These are phyloP conservation scores for Myodes glareolus DNA, from an alignment of 2,113 vertebrate genomes.

Conservation along the genomic window DNA sequence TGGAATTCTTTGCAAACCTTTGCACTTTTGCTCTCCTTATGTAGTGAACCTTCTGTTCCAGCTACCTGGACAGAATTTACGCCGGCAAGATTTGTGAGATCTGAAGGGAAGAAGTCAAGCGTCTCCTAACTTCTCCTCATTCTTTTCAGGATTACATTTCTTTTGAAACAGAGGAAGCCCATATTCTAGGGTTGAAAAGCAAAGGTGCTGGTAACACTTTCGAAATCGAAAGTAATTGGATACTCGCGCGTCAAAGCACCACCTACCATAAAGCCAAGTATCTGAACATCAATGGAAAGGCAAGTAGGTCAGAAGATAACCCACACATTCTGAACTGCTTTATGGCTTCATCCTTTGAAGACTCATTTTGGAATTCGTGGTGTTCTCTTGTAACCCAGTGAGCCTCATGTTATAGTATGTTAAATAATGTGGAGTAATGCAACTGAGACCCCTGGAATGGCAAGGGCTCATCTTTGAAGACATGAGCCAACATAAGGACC, in stretches of 20 bases:
- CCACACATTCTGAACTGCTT: constrained; percentile 43
- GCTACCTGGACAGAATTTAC: constrained; percentile 67
- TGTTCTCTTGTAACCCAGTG: constrained; percentile 82
- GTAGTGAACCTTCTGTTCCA: background rate
- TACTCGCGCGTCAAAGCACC: constrained; percentile 83
- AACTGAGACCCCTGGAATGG: constrained; percentile 64
- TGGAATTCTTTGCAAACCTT: background rate
- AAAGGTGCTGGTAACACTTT: constrained; percentile 82
- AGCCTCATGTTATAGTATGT: constrained; percentile 84
- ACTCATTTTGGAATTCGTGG: constrained; percentile 80
- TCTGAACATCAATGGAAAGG: constrained; percentile 84
- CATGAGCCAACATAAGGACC: constrained; percentile 69
- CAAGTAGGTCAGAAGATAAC: constrained; percentile 85
- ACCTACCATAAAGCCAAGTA: constrained; percentile 75
- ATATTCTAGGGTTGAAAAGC: constrained; percentile 78
- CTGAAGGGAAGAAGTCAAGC: constrained; percentile 72
- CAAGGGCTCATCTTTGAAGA: constrained; percentile 79
- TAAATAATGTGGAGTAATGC: constrained; percentile 81
- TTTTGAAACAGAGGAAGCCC: constrained; percentile 82
- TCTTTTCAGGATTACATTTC: constrained; percentile 79
- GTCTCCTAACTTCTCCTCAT: constrained; percentile 76
- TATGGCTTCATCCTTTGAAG: constrained; percentile 79
- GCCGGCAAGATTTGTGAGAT: constrained; percentile 65
- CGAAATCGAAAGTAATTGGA: constrained; percentile 87
- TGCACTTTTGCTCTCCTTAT: background rate